phyloP scores from a whole-genome alignment of 2,888 invertebrate species.

The Ennomos erosarius region DNA sequence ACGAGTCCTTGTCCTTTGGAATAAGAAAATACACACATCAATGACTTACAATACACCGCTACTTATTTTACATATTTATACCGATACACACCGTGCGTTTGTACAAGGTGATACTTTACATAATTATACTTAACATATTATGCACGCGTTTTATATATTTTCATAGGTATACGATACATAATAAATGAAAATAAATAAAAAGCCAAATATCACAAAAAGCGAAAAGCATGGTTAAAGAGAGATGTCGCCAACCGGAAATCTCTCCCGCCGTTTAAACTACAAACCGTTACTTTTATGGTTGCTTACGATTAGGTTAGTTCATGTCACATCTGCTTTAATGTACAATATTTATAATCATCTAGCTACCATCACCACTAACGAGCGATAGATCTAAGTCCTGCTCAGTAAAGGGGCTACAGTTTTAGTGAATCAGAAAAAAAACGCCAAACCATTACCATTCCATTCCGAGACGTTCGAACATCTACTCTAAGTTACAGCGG shows the following conservation, averaged over 20 bases:
- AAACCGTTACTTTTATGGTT: conserved; percentile 26
- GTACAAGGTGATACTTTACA: conserved; percentile 48
- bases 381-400: conserved; percentile 61
- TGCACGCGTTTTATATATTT: conserved; percentile 42
- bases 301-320: conserved; percentile 31
- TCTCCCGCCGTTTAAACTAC: conserved; percentile 33
- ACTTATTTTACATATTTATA: conserved; percentile 32
- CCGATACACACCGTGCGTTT: conserved; percentile 46
- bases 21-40: conserved; percentile 71
- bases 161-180: conserved; percentile 44
- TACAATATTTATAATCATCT: conserved; percentile 53
- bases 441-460: conserved; percentile 78
- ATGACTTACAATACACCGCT: conserved; percentile 44
- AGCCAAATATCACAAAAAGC: conserved; percentile 83
- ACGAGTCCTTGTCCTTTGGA: conserved; percentile 77
- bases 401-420: conserved; percentile 58
- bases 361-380: conserved; percentile 77
- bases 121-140: conserved; percentile 34
- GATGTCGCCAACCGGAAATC: conserved; percentile 44
- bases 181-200: conserved; percentile 72
- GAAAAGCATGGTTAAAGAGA: conserved; percentile 63
- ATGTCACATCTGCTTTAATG: conserved; percentile 43
- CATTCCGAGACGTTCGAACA: conserved; percentile 64
- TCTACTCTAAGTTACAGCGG: conserved; percentile 71
- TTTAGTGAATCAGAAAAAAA: conserved; percentile 64